Evolutionary conservation across 2,888 invertebrate species (phyloP).

Genomic region (Eilema caniola): DNA sequence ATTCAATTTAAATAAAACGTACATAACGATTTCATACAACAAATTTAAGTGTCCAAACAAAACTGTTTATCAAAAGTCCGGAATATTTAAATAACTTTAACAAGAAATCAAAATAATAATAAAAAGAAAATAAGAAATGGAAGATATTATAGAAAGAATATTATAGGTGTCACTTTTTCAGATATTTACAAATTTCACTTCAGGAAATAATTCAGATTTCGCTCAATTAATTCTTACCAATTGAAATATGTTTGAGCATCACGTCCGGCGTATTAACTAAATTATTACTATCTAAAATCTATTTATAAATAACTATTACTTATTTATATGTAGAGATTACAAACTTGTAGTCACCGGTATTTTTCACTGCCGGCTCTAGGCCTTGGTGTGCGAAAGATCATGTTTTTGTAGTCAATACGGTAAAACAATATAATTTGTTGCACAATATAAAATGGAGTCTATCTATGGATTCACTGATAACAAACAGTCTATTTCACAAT

Average conservation of each 20-base stretch:
- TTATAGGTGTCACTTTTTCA: slow-evolving; percentile 25
- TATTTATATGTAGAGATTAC: slow-evolving; percentile 53
- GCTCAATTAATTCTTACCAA: slow-evolving; percentile 24
- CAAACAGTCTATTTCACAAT: slow-evolving; percentile 30
- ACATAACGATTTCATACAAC: slow-evolving; percentile 16
- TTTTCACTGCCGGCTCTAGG: slow-evolving; percentile 27
- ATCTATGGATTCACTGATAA: slow-evolving; percentile 17
- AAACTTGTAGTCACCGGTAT: slow-evolving; percentile 33
- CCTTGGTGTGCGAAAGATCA: slow-evolving; percentile 41
- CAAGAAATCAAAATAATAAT: slow-evolving; percentile 8
- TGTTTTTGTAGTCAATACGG: slow-evolving; percentile 33
- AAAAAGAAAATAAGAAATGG: slow-evolving; percentile 19
- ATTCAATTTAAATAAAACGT: slow-evolving; percentile 29
- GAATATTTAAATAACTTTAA: slow-evolving; percentile 18
- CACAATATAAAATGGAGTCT: slow-evolving; percentile 21
- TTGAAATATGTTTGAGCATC: slow-evolving; percentile 44
- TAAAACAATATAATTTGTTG: slow-evolving; percentile 40
- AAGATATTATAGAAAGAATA: slow-evolving; percentile 32
- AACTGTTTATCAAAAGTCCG: slow-evolving; percentile 16
- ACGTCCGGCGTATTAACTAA: slow-evolving; percentile 38
- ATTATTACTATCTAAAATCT: slow-evolving; percentile 40
- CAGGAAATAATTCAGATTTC: slow-evolving; percentile 35
- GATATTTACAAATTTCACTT: slow-evolving; percentile 42
- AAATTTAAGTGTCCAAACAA: slow-evolving; percentile 9
- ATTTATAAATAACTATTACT: slow-evolving; percentile 55